Conservation (phyloP, 2,797 vertebrate species). For the Megaceryle alcyon region DNA sequence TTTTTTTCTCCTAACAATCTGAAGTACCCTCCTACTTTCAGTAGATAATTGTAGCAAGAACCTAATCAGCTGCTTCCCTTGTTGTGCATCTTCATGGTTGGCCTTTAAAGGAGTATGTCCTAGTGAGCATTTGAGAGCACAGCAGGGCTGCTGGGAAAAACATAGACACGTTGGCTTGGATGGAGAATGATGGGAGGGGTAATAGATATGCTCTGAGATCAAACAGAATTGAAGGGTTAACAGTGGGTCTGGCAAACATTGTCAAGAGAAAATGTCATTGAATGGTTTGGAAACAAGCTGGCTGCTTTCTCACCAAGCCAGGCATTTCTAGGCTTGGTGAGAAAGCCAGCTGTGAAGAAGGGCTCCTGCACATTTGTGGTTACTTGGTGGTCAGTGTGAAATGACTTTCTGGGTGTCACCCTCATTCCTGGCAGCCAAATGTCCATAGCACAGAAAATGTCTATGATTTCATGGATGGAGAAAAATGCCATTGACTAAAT, state of each 20-base stretch:
- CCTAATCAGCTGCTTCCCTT: neutral
- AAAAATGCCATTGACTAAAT: neutral
- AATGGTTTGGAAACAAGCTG: neutral
- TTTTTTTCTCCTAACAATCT: neutral
- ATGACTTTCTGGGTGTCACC: neutral
- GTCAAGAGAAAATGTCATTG: neutral
- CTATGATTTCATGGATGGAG: neutral
- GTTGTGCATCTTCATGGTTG: neutral
- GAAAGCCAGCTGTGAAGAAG: neutral
- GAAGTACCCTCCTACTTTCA: neutral
- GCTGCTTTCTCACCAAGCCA: neutral
- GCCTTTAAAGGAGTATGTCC: neutral
- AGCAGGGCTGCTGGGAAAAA: neutral
- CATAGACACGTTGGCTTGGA: neutral
- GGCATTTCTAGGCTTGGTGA: neutral
- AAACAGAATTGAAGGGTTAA: neutral
- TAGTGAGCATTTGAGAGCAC: neutral
- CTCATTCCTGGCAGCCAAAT: neutral
- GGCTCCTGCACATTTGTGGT: neutral
- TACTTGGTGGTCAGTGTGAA: neutral
- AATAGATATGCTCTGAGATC: neutral
- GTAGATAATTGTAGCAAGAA: neutral
- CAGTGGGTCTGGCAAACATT: neutral
- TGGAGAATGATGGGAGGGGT: neutral
- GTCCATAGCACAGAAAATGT: neutral